Conservation (phyloP, 1,140 invertebrate genomes). For the Agrypnia vestita region DNA sequence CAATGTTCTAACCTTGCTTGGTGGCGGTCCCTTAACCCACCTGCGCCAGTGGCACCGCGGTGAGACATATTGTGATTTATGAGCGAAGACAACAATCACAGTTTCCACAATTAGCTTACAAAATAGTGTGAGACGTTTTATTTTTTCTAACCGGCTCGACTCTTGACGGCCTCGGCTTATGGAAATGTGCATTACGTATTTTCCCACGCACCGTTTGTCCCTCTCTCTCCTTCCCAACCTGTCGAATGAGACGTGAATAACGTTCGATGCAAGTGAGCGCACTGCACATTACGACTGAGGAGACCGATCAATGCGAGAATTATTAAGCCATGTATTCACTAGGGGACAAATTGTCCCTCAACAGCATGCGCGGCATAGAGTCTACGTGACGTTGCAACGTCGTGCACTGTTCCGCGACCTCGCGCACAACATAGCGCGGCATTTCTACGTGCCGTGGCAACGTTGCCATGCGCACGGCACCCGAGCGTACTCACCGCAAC, state of each 20-base stretch:
- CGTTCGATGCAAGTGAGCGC: not conserved
- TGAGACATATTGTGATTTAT: slow-evolving; percentile 26
- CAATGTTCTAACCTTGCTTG: not conserved
- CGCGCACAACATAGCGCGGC: no score
- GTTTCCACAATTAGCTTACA: slow-evolving; percentile 24
- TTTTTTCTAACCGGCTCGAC: no score
- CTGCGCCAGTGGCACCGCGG: not conserved
- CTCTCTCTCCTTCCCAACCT: not conserved
- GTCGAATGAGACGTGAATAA: not conserved
- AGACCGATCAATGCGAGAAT: not conserved
- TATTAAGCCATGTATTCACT: no score
- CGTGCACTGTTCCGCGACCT: no score
- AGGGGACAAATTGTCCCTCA: no score
- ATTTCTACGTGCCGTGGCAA: no score
- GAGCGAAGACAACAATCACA: slow-evolving; percentile 6
- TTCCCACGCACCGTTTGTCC: slow-evolving; percentile 27
- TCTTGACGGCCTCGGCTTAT: slow-evolving; percentile 23
- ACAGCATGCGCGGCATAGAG: no score
- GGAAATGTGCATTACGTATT: not conserved
- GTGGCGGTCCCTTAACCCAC: not conserved
- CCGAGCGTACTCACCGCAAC: no score
- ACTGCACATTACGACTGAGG: not conserved
- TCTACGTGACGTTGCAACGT: no score
- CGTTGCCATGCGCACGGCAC: no score
- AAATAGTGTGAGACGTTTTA: slow-evolving; percentile 23